phyloP scores from a whole-genome alignment of 2,888 invertebrate species.

The Thumatha senex region DNA sequence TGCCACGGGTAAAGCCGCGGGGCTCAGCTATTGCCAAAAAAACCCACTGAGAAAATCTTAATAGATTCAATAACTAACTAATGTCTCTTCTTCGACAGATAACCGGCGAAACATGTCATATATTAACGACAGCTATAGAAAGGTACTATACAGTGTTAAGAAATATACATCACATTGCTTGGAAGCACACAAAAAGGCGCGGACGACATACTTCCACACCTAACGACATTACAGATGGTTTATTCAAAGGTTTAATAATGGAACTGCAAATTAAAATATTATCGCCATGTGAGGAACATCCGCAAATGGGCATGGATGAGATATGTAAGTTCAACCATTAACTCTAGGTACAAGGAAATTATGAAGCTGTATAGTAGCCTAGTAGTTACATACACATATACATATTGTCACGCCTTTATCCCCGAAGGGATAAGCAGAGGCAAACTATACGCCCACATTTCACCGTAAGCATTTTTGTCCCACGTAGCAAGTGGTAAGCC shows the following conservation, averaged over 20 bases:
- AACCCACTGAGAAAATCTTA: too few relatives aligned
- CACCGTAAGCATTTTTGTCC: too few relatives aligned
- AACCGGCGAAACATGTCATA: slow-evolving; percentile 79
- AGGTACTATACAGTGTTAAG: slow-evolving; percentile 34
- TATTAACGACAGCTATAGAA: slow-evolving; percentile 43
- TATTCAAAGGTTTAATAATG: slow-evolving; percentile 48
- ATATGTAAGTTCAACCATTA: slow-evolving; percentile 83
- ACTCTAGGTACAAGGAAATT: too few relatives aligned
- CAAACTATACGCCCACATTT: too few relatives aligned
- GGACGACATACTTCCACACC: slow-evolving; percentile 1
- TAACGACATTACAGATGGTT: slow-evolving; percentile 2
- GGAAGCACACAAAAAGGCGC: slow-evolving; percentile 17
- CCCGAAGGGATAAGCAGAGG: too few relatives aligned
- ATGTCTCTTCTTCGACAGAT: slow-evolving; percentile 22
- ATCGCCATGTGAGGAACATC: slow-evolving; percentile 85
- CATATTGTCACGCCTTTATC: too few relatives aligned
- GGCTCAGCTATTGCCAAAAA: too few relatives aligned
- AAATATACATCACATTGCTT: slow-evolving; percentile 24
- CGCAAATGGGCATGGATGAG: slow-evolving; percentile 89
- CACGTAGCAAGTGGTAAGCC: too few relatives aligned
- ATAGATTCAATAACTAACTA: too few relatives aligned
- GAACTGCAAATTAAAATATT: slow-evolving; percentile 81
- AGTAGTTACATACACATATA: too few relatives aligned
- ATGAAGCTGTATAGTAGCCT: too few relatives aligned
- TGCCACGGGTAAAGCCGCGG: too few relatives aligned